phyloP scores from a whole-genome alignment of 2,888 invertebrate genomes.

The Synergus umbraculus region DNA sequence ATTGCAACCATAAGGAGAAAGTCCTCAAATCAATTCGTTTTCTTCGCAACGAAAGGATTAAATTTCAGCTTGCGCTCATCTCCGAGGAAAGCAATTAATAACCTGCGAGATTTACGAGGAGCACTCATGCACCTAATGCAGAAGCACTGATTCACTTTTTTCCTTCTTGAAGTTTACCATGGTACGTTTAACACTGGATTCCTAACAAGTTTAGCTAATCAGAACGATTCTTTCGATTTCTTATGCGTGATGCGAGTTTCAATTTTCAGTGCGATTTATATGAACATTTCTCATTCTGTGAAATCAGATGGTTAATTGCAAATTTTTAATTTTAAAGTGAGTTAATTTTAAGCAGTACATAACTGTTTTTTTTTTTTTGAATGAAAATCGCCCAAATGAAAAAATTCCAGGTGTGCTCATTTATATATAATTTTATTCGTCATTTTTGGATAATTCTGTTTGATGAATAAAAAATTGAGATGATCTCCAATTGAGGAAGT shows the following conservation, averaged over 20 bases:
- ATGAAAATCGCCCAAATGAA: too few species aligned
- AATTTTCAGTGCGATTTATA: slow-evolving; percentile 1
- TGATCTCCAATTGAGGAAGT: slow-evolving; percentile 24
- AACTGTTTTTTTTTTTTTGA: too few species aligned
- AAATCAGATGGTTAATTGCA: neutral
- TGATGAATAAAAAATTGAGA: neutral
- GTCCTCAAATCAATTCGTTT: slow-evolving; percentile 57
- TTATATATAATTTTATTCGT: neutral
- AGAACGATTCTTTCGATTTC: slow-evolving; percentile 37
- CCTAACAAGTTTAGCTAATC: slow-evolving; percentile 37
- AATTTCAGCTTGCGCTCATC: slow-evolving; percentile 52
- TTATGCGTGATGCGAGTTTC: slow-evolving; percentile 23
- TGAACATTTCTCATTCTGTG: neutral
- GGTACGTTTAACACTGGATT: slow-evolving; percentile 36
- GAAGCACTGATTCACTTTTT: slow-evolving; percentile 14
- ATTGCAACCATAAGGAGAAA: slow-evolving; percentile 49
- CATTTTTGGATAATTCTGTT: neutral
- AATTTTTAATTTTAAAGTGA: neutral
- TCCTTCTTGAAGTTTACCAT: slow-evolving; percentile 11
- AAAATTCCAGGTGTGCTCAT: too few species aligned
- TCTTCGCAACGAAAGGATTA: slow-evolving; percentile 57
- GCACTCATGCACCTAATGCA: slow-evolving; percentile 31
- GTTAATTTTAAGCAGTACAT: neutral
- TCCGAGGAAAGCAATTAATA: slow-evolving; percentile 55
- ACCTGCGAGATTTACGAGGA: slow-evolving; percentile 42